A percentile compares a stretch with the other conserved stretches of the same genome.
Evolutionary conservation across 1,140 invertebrate species (phyloP).

Genomic region (Meteorus sp.): DNA sequence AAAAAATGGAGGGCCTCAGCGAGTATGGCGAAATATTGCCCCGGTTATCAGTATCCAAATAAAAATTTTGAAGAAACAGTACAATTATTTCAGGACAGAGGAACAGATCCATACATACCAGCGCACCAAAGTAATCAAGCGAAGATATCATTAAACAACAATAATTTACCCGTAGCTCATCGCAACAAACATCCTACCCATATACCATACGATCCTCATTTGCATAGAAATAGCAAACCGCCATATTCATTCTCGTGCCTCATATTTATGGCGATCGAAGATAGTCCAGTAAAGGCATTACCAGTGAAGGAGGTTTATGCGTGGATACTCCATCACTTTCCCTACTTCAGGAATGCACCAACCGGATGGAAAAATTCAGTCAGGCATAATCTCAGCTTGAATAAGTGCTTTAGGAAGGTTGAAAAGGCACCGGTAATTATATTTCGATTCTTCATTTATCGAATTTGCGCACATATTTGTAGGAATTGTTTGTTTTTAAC

Average conservation of each 20-base stretch:
- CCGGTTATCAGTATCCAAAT: slow-evolving; percentile 35
- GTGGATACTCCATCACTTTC: slow-evolving; percentile 97
- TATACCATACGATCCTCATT: slow-evolving; percentile 74
- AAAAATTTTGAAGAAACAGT: slow-evolving; percentile 39
- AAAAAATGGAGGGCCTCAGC: slow-evolving; percentile 45
- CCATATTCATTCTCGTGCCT: slow-evolving; percentile 94
- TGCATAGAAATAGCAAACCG: slow-evolving; percentile 86
- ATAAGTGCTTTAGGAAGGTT: slow-evolving; percentile 97
- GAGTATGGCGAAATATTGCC: slow-evolving; percentile 32
- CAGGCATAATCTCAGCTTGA: slow-evolving; percentile 91
- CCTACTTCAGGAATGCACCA: slow-evolving; percentile 94
- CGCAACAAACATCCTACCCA: slow-evolving; percentile 72
- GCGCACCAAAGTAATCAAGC: slow-evolving; percentile 50
- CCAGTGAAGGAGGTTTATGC: slow-evolving; percentile 97
- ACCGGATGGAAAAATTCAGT: slow-evolving; percentile 99
- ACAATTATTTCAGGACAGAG: slow-evolving; percentile 41
- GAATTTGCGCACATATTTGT: too few relatives aligned
- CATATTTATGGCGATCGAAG: slow-evolving; percentile 97
- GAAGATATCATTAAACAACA: slow-evolving; percentile 56
- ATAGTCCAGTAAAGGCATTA: slow-evolving; percentile 82
- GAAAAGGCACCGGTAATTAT: slow-evolving; percentile 80
- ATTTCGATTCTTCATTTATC: slow-evolving; percentile 9
- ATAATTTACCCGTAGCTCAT: slow-evolving; percentile 55
- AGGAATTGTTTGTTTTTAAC: slow-evolving; percentile 16
- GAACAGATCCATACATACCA: slow-evolving; percentile 37